These are phyloP conservation scores for Vannuccia rotundouncinata DNA, from an alignment of 2,888 invertebrate species.

Conservation along the genomic window DNA sequence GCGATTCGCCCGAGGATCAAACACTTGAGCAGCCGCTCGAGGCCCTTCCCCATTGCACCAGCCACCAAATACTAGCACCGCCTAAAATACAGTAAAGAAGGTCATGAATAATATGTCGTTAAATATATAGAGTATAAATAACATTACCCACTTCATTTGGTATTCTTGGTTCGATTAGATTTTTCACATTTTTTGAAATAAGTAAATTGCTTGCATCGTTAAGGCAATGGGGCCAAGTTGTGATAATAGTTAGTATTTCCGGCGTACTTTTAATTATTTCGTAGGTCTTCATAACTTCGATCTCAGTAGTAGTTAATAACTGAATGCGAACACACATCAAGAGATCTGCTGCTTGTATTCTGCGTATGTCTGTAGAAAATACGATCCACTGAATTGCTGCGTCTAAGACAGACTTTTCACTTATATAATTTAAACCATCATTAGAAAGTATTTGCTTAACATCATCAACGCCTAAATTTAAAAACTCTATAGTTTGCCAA, in stretches of 20 bases:
- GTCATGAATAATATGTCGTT: too few relatives aligned
- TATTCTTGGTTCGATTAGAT: background rate
- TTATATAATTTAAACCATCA: conserved; percentile 35
- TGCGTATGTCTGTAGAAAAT: background rate
- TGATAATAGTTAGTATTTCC: background rate
- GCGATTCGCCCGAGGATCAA: conserved; percentile 36
- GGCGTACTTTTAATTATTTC: background rate
- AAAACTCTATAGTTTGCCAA: conserved; percentile 31
- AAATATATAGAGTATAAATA: too few relatives aligned
- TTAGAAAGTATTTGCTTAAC: conserved; percentile 27
- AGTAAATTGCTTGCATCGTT: background rate
- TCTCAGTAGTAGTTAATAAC: conserved; percentile 5
- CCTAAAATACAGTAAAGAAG: conserved; percentile 30
- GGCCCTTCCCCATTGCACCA: conserved; percentile 39
- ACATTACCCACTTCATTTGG: background rate
- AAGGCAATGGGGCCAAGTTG: background rate
- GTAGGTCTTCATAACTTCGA: conserved; percentile 3
- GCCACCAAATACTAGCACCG: conserved; percentile 37
- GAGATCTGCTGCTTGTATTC: conserved; percentile 2
- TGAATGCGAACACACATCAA: conserved; percentile 30
- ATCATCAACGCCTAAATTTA: conserved; percentile 19
- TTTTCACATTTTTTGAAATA: background rate
- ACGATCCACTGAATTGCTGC: conserved; percentile 20
- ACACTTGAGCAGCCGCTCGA: conserved; percentile 38
- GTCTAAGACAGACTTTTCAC: conserved; percentile 32